Percentiles rank a stretch among this genome's conserved stretches.
phyloP scores from a whole-genome alignment of 2,113 vertebrate genomes.

The Eurystomus gularis region DNA sequence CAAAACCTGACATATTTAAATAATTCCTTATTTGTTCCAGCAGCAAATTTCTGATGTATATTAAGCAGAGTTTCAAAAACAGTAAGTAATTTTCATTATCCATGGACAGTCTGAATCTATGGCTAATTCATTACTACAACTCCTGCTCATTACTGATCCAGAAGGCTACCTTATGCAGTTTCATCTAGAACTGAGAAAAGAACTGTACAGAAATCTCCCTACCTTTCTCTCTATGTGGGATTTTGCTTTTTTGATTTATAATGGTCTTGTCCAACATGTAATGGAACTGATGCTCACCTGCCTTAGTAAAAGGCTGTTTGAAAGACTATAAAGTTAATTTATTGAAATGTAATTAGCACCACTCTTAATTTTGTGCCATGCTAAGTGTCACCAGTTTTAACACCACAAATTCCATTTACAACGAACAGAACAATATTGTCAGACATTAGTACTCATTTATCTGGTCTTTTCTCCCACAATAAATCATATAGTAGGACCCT shows the following conservation, averaged over 20 bases:
- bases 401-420: constrained; percentile 41
- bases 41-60: neutral
- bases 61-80: neutral
- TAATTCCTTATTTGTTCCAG: neutral
- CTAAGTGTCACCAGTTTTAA: constrained; percentile 65
- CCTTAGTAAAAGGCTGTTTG: constrained; percentile 59
- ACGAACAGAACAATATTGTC: constrained; percentile 9
- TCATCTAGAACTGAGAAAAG: neutral
- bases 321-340: constrained; percentile 68
- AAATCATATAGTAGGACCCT: neutral
- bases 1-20: neutral
- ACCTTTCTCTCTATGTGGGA: neutral
- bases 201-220: neutral
- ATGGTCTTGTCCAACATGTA: neutral
- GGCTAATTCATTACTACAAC: constrained; percentile 1
- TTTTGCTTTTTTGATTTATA: constrained; percentile 48
- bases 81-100: neutral
- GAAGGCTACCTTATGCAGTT: neutral
- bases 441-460: neutral
- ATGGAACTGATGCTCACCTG: neutral
- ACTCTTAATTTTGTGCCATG: constrained; percentile 65
- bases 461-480: neutral
- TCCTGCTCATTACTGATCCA: neutral
- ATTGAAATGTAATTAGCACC: constrained; percentile 64
- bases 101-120: neutral